Evolutionary conservation across 2,113 vertebrate species (phyloP).

Genomic region (Rhinopomastus cyanomelas): DNA sequence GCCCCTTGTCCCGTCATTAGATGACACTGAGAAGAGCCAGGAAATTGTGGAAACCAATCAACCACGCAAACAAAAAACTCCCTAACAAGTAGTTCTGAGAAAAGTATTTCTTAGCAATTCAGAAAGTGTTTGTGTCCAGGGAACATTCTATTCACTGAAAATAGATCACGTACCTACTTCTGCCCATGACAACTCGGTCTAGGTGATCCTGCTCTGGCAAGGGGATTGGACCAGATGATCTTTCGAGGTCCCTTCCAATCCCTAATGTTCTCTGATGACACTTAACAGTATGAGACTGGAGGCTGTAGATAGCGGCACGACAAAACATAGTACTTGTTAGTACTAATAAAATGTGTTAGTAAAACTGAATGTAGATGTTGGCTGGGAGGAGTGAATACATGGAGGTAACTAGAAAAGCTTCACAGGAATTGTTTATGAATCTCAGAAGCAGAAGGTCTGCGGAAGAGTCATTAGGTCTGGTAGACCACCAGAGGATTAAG

Average conservation of each 20-base stretch:
- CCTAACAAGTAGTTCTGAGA: background rate
- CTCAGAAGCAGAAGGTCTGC: constrained; percentile 4
- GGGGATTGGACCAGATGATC: no score
- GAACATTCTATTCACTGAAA: background rate
- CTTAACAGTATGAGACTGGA: background rate
- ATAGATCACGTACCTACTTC: background rate
- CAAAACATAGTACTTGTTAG: background rate
- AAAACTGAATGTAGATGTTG: constrained; percentile 3
- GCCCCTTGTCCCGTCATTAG: no score
- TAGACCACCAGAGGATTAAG: constrained; percentile 29
- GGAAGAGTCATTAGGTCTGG: constrained; percentile 13
- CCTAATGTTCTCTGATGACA: no score
- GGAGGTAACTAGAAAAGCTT: background rate
- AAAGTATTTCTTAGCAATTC: background rate
- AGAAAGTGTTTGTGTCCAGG: background rate
- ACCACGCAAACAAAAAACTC: background rate
- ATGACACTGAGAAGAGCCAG: no score
- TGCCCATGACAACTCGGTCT: no score
- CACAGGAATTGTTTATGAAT: background rate
- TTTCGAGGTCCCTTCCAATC: no score
- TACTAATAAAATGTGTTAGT: background rate
- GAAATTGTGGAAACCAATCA: background rate
- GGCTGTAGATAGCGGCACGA: background rate
- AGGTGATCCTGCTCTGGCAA: no score
- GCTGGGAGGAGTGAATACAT: background rate